A percentile compares a stretch with the other conserved stretches of the same genome.
Evolutionary conservation across 1,140 invertebrate species (phyloP).

Genomic region (Procambarus clarkii): DNA sequence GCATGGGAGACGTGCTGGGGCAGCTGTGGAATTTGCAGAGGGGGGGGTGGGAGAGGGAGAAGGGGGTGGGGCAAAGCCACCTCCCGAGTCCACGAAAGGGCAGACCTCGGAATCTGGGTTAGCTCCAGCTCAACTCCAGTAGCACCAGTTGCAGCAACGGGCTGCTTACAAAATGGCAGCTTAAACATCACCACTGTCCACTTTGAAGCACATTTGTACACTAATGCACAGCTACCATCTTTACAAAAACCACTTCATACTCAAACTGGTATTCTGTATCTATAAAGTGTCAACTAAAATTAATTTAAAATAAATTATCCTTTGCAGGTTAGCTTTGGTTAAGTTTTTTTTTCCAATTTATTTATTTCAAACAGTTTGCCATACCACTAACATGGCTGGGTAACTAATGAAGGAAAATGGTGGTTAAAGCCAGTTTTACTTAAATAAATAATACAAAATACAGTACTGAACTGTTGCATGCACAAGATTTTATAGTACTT

Average conservation of each 20-base stretch:
- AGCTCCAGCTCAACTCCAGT: slow-evolving; percentile 52
- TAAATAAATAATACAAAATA: too few species aligned
- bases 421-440: too few species aligned
- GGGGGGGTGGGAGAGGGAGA: neutral
- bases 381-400: too few species aligned
- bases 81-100: neutral
- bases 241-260: neutral
- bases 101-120: slow-evolving; percentile 17
- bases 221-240: neutral
- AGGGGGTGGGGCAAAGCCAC: neutral
- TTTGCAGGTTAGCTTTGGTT: too few species aligned
- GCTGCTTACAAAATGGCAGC: slow-evolving; percentile 10
- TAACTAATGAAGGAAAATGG: too few species aligned
- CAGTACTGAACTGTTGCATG: too few species aligned
- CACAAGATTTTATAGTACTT: too few species aligned
- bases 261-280: too few species aligned
- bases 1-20: neutral
- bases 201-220: neutral
- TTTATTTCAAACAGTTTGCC: too few species aligned
- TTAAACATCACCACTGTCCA: slow-evolving; percentile 2
- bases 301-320: too few species aligned
- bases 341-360: too few species aligned
- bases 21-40: neutral
- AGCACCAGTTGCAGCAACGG: slow-evolving; percentile 9
- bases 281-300: too few species aligned